Base-by-base conservation (phyloP, 2,888 invertebrate genomes). In the Luperina testacea region DNA sequence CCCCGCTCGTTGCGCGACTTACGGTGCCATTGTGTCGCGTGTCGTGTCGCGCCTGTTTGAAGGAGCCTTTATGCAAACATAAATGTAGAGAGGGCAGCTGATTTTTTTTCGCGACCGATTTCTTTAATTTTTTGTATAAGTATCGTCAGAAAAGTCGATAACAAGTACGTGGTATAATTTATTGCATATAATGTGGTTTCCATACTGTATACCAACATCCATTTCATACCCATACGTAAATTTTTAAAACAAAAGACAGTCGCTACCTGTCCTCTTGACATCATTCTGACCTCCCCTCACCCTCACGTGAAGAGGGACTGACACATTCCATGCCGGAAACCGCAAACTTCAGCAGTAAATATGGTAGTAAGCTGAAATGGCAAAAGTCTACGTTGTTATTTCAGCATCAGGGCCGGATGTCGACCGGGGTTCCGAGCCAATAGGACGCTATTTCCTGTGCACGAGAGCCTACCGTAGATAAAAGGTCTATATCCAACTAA, bases 381-480 rank as follows among this genome's bases (percentile, higher is more conserved):
- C 81, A 81, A 82, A 61, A 24, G 27, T 32, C 3, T 20, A 57
- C 3, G 65, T 53, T 70, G 61, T 63, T 63, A 77, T 61, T 82
- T 61, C 65, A 77, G 38, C 53, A 38, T 67, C 76, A 38, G 71
- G 24, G 59, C 27, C 61, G 82, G 77, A 71, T 71, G 77, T 48
- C 27, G 77, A 63, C 27, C 38, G 27, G 11, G 57, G 48, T 45
- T 42, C 15, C 48, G 48, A 67, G 42, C 65, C 61, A 83, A 82
- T 78, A 65, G 61, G 65, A 61, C n/a, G 38, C 53, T 38, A 79
- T 83, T 83, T 83, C 74, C 83, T 64, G 61, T 13, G 42, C 38
- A 45, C 79, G 57, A 72, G 71, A 63, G 75, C 69, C 82, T 83
- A 59, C 9, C 17, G 3, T 27, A 82, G 71, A 82, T 83, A 82